phyloP scores from a whole-genome alignment of 2,888 invertebrate genomes.

The Cantharis rustica region DNA sequence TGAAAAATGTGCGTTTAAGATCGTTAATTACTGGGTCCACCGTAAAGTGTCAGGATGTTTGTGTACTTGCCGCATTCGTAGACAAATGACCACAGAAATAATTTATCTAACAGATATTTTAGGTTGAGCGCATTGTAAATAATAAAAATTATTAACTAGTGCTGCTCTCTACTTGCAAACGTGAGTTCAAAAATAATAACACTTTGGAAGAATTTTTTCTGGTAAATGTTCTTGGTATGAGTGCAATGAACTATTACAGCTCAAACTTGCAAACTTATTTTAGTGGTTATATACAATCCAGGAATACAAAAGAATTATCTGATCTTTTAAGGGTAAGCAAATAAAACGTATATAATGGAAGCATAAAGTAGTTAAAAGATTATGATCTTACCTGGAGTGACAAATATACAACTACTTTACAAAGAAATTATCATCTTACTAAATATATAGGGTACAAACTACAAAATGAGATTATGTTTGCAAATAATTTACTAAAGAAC shows the following conservation, averaged over 20 bases:
- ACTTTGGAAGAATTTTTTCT: neutral
- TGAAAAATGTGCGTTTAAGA: conserved; percentile 57
- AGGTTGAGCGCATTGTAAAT: conserved; percentile 19
- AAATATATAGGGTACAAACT: neutral
- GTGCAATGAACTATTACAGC: conserved; percentile 5
- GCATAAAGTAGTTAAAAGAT: conserved; percentile 12
- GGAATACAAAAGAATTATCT: conserved; percentile 12
- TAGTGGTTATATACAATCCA: neutral
- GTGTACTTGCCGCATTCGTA: conserved; percentile 51
- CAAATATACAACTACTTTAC: conserved; percentile 5
- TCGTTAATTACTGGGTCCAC: conserved; percentile 57
- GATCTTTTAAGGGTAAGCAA: conserved; percentile 8
- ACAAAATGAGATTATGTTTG: neutral
- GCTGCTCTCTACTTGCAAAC: conserved; percentile 3
- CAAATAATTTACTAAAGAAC: neutral
- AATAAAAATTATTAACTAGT: conserved; percentile 20
- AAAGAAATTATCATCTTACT: conserved; percentile 4
- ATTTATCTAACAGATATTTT: conserved; percentile 50
- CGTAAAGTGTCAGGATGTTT: conserved; percentile 54
- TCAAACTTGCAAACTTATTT: neutral
- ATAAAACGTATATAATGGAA: conserved; percentile 13
- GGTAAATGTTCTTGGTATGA: neutral
- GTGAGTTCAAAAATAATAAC: neutral
- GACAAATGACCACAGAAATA: conserved; percentile 55
- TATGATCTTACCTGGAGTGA: conserved; percentile 7